These are phyloP conservation scores for Lepidonotus clava DNA, from an alignment of 2,888 invertebrate species.

Conservation along the genomic window DNA sequence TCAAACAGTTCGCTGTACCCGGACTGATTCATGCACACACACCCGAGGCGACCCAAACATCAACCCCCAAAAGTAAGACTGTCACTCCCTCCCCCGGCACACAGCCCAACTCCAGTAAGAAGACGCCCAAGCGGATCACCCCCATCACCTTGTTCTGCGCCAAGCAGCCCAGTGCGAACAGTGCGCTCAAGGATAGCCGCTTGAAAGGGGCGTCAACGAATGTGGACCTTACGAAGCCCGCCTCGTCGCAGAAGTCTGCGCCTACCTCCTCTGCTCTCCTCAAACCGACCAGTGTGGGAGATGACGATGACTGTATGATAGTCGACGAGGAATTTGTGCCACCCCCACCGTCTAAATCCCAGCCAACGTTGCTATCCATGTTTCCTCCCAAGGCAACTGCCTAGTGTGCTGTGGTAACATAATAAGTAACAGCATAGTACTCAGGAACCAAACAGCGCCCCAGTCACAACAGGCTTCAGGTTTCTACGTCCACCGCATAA, in stretches of 20 bases:
- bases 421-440: no score
- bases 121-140: background rate
- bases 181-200: background rate
- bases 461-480: no score
- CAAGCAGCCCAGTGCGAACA: background rate
- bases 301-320: constrained; percentile 53
- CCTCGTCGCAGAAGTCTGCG: background rate
- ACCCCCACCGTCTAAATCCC: constrained; percentile 40
- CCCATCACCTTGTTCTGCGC: constrained; percentile 20
- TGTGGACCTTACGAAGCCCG: background rate
- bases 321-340: constrained; percentile 15
- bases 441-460: no score
- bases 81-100: background rate
- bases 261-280: no score
- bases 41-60: background rate
- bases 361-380: constrained; percentile 33
- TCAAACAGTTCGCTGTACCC: constrained; percentile 56
- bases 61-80: background rate
- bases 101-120: background rate
- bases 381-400: background rate
- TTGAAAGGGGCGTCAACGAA: background rate
- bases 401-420: background rate
- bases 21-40: background rate
- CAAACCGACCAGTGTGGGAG: background rate
- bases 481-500: no score